Percentiles rank a stretch among this genome's conserved stretches.
Conservation (phyloP, 2,113 vertebrate species). For the Pandion haliaetus region DNA sequence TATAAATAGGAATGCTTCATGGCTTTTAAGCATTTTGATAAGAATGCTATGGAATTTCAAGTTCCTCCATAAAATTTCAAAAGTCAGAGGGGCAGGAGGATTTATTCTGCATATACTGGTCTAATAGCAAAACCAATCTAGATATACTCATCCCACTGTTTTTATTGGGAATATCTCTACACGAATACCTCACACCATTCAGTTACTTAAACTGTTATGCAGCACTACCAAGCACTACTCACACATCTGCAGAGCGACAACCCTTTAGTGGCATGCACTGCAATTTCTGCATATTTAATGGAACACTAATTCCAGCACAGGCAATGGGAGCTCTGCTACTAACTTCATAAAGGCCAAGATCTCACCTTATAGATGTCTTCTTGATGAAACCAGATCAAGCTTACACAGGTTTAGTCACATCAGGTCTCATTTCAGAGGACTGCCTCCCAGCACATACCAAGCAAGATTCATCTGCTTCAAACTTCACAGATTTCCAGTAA, state of each 20-base stretch:
- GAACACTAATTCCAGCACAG: background rate
- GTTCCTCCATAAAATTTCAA: background rate
- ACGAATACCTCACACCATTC: background rate
- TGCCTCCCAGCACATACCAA: background rate
- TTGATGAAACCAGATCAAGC: background rate
- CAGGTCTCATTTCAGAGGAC: background rate
- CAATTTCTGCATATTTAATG: background rate
- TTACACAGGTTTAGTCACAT: background rate
- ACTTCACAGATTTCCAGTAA: slow-evolving; percentile 29
- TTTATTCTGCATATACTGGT: background rate
- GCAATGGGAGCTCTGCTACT: background rate
- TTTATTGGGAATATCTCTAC: background rate
- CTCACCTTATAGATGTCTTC: background rate
- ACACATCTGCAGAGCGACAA: background rate
- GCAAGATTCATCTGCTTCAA: background rate
- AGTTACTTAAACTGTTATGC: background rate
- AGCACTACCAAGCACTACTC: background rate
- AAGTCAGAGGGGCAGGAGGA: background rate
- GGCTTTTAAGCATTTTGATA: background rate
- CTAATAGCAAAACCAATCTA: background rate
- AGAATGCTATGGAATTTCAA: slow-evolving; percentile 6
- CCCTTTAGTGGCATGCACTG: background rate
- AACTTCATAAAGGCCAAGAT: background rate
- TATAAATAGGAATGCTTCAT: background rate
- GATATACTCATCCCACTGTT: background rate